These are phyloP conservation scores for Emesis russula DNA, from an alignment of 2,888 invertebrate species.

Conservation along the genomic window DNA sequence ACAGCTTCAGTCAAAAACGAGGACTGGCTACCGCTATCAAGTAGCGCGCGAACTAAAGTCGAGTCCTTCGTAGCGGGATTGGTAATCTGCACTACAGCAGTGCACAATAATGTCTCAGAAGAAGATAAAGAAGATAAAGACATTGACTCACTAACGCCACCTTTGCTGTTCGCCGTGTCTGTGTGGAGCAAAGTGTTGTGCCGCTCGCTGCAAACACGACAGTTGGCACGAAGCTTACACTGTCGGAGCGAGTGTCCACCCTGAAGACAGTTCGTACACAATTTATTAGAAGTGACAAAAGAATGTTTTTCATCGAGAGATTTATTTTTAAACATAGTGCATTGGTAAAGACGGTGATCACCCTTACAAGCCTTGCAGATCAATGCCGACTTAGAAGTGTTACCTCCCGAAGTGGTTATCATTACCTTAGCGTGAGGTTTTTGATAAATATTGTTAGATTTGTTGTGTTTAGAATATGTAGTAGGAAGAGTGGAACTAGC, in stretches of 20 bases:
- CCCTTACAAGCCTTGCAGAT: constrained; percentile 53
- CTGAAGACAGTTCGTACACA: constrained; percentile 74
- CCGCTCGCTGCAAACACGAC: constrained; percentile 53
- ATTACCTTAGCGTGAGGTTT: not conserved
- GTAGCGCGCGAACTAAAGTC: not conserved
- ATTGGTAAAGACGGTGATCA: constrained; percentile 63
- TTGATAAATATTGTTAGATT: not conserved
- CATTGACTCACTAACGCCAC: not conserved
- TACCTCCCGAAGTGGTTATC: constrained; percentile 17
- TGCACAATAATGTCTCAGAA: not conserved
- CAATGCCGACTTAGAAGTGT: constrained; percentile 19
- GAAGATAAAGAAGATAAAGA: constrained; percentile 7
- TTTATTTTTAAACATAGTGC: constrained; percentile 39
- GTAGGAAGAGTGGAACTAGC: constrained; percentile 65
- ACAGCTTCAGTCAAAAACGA: too few relatives aligned
- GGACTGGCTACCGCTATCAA: too few relatives aligned
- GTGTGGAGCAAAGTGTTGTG: constrained; percentile 40
- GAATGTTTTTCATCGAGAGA: constrained; percentile 42
- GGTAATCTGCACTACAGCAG: not conserved
- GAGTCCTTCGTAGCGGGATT: not conserved
- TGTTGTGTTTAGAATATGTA: constrained; percentile 11
- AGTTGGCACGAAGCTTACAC: constrained; percentile 55
- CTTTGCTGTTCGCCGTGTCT: not conserved
- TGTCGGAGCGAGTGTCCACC: constrained; percentile 49
- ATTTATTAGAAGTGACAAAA: constrained; percentile 42